phyloP scores from a whole-genome alignment of 2,888 invertebrate species.

The Baronia brevicornis region DNA sequence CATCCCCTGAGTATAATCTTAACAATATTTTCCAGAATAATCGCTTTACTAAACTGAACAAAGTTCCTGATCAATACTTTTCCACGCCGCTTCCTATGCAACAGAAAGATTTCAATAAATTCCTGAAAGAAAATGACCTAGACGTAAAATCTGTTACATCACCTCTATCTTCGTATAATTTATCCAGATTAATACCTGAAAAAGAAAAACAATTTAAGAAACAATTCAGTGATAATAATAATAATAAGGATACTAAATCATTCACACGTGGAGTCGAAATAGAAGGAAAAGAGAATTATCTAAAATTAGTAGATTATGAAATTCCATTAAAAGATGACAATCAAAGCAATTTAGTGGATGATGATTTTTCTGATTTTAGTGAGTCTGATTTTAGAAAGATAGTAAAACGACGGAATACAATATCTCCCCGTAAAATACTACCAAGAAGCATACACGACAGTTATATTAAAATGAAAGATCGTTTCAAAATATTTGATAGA shows the following conservation, averaged over 20 bases:
- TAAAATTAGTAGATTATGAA: no score
- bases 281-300: no score
- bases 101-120: slow-evolving; percentile 37
- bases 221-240: background rate
- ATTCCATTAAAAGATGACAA: no score
- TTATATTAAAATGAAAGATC: slow-evolving; percentile 9
- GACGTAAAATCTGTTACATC: slow-evolving; percentile 43
- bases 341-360: no score
- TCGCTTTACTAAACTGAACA: slow-evolving; percentile 26
- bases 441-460: slow-evolving; percentile 9
- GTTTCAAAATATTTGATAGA: slow-evolving; percentile 4
- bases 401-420: no score
- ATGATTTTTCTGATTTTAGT: no score
- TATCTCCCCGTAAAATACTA: no score
- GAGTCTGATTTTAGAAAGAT: no score
- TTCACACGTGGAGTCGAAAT: no score
- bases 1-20: no score
- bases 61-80: slow-evolving; percentile 41
- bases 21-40: slow-evolving; percentile 30
- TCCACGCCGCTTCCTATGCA: slow-evolving; percentile 52
- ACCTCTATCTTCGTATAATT: no score
- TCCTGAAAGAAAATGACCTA: slow-evolving; percentile 39
- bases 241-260: background rate
- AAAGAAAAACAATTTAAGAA: background rate
- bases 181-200: no score